phyloP scores from a whole-genome alignment of 2,113 vertebrate species.

The Nesospiza acunhae region DNA sequence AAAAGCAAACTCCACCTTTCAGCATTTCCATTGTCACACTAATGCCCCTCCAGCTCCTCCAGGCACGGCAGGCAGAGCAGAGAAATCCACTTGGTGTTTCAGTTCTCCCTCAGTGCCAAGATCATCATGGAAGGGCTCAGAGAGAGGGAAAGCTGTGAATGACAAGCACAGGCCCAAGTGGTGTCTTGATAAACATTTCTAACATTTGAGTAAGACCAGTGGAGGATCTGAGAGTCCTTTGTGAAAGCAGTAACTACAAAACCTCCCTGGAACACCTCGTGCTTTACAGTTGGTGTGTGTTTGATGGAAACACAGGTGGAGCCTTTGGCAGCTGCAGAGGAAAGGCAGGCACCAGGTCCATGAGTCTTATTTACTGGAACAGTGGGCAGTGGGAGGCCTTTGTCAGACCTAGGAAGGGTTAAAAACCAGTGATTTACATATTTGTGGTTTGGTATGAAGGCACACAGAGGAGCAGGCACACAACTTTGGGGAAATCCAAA shows the following conservation, averaged over 20 bases:
- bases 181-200: neutral
- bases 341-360: neutral
- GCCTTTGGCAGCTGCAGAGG: neutral
- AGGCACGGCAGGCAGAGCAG: accelerated
- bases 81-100: neutral
- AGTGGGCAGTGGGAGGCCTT: neutral
- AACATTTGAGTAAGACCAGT: neutral
- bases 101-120: neutral
- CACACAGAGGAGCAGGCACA: neutral
- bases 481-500: neutral
- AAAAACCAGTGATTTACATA: neutral
- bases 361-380: neutral
- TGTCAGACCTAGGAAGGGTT: neutral
- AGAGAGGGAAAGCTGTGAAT: neutral
- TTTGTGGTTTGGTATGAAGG: neutral
- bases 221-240: neutral
- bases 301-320: neutral
- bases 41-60: neutral
- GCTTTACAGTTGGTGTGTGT: accelerated
- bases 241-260: neutral
- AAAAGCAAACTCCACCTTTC: neutral
- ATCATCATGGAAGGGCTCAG: neutral
- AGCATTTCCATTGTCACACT: neutral
- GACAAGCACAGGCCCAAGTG: neutral
- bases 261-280: neutral